A percentile compares a stretch with the other conserved stretches of the same genome.
Evolutionary conservation across 2,888 invertebrate species (phyloP).

Genomic region (Drosophila picticornis): DNA sequence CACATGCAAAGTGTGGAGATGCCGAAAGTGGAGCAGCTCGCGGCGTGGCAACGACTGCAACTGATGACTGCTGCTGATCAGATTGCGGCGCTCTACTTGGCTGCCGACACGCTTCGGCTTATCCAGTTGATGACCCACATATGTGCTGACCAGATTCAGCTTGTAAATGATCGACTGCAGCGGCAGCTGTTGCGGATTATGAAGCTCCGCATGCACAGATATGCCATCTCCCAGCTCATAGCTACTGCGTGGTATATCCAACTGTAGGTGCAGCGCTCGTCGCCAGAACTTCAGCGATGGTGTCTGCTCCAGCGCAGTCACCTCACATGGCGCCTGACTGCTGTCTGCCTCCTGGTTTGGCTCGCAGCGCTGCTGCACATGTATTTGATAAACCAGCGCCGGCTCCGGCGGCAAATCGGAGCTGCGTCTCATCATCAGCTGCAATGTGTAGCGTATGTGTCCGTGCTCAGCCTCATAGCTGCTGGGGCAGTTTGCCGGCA

Average conservation of each 20-base stretch:
- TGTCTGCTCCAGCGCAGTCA: conserved; percentile 55
- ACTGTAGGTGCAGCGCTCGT: conserved; percentile 68
- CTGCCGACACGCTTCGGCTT: conserved; percentile 55
- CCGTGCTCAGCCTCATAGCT: conserved; percentile 74
- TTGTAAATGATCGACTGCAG: conserved; percentile 68
- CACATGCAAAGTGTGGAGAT: conserved; percentile 69
- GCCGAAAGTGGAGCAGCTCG: conserved; percentile 61
- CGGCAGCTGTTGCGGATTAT: conserved; percentile 67
- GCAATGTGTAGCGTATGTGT: conserved; percentile 75
- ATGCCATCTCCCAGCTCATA: conserved; percentile 75
- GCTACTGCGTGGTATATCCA: conserved; percentile 70
- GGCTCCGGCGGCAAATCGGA: conserved; percentile 34
- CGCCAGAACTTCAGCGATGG: conserved; percentile 75
- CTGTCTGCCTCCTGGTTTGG: conserved; percentile 12
- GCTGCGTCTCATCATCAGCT: conserved; percentile 64
- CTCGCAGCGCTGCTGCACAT: conserved; percentile 39
- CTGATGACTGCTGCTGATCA: conserved; percentile 59
- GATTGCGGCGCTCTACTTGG: conserved; percentile 52
- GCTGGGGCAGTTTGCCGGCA: conserved; percentile 75
- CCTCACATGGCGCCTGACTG: conserved; percentile 39
- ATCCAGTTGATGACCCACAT: conserved; percentile 52
- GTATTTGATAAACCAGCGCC: conserved; percentile 32
- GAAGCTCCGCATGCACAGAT: conserved; percentile 71
- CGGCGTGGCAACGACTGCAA: conserved; percentile 41
- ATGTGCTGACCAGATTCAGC: conserved; percentile 70